Conservation (phyloP, 2,888 invertebrate species). For the Caenorhabditis doughertyi region DNA sequence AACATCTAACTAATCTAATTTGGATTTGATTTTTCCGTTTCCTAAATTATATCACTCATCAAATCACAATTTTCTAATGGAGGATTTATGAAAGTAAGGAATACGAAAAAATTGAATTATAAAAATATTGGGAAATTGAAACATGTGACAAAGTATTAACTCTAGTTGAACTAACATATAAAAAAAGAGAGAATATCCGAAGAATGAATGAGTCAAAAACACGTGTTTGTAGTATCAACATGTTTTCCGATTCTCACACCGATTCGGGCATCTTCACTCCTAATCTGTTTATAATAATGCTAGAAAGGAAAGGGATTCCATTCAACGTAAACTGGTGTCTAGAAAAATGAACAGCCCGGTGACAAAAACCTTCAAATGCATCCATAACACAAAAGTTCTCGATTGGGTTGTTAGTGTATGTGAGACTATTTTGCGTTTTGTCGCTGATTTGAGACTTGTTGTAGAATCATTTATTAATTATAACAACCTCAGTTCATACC, state of each 20-base stretch:
- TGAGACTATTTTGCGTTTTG: neutral
- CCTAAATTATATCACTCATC: conserved; percentile 11
- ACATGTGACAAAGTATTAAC: conserved; percentile 21
- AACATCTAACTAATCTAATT: conserved; percentile 2
- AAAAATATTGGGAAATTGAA: conserved; percentile 13
- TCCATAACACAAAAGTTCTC: neutral
- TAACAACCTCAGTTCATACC: too few relatives aligned
- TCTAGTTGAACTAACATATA: conserved; percentile 34
- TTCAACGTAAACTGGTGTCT: neutral
- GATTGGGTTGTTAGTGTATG: neutral
- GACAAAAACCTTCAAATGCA: neutral
- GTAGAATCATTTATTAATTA: too few relatives aligned
- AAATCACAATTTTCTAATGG: neutral
- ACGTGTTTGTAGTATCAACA: conserved; percentile 32
- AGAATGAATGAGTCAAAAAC: conserved; percentile 47
- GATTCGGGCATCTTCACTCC: conserved; percentile 10
- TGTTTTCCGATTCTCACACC: conserved; percentile 7
- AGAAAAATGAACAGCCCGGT: neutral
- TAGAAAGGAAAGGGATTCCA: neutral
- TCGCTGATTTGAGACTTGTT: neutral
- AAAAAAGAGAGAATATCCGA: conserved; percentile 33
- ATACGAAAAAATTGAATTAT: conserved; percentile 5
- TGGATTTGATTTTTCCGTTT: conserved; percentile 18
- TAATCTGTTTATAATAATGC: conserved; percentile 7
- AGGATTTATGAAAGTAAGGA: conserved; percentile 9